Percentiles rank a stretch among this genome's conserved stretches.
Conservation (phyloP, 2,797 vertebrate species). For the Coregonus ussuriensis region DNA sequence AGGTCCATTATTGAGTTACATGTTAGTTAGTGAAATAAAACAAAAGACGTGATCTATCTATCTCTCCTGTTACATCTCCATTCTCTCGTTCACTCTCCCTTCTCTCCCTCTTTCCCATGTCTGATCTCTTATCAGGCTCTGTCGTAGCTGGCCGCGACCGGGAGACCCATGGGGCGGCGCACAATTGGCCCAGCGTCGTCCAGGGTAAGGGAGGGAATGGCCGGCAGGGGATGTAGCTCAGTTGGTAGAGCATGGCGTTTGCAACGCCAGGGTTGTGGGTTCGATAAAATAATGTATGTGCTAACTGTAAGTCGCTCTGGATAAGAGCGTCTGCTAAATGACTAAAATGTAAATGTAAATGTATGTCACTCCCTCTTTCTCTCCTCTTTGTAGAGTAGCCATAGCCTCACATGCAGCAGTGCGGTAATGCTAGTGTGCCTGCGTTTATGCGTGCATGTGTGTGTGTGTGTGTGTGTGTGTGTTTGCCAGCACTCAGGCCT, state of each 20-base stretch:
- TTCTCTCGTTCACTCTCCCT: neutral
- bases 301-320: no score
- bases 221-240: no score
- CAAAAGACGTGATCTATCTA: neutral
- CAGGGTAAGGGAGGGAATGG: no score
- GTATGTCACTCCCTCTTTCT: neutral
- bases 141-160: no score
- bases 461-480: neutral
- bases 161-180: no score
- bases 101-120: neutral
- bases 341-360: no score
- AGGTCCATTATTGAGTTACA: neutral
- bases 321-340: no score
- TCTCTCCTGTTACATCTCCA: neutral
- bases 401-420: no score
- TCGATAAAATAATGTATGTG: no score
- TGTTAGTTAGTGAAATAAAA: neutral
- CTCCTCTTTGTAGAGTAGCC: neutral
- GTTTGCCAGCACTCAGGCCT: slow-evolving; percentile 44
- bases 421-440: slow-evolving; percentile 3
- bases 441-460: slow-evolving; percentile 12
- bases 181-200: no score
- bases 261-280: no score
- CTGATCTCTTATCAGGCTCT: neutral
- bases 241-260: no score